These are phyloP conservation scores for Crotalus viridis DNA, from an alignment of 2,113 vertebrate species.

Conservation along the genomic window DNA sequence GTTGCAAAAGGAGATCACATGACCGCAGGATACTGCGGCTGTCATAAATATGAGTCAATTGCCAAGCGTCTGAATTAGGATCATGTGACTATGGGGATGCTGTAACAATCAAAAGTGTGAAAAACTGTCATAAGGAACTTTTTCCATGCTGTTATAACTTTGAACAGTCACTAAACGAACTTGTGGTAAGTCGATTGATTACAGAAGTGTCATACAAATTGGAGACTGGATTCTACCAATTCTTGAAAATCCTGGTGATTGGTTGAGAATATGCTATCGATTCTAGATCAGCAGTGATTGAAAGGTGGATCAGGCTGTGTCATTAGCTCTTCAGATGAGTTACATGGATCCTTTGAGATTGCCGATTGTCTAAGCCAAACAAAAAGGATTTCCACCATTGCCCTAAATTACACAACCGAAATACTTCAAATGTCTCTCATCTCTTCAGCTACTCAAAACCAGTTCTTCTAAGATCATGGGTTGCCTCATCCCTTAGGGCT, in stretches of 20 bases:
- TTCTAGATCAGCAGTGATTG: neutral
- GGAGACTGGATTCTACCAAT: neutral
- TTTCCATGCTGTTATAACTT: too few relatives aligned
- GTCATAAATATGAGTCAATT: neutral
- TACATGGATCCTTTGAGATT: neutral
- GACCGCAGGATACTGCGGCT: too few relatives aligned
- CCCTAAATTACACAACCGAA: neutral
- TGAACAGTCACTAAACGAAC: too few relatives aligned
- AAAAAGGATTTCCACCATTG: neutral
- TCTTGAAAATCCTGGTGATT: neutral
- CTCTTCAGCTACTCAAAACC: neutral
- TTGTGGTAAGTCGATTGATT: neutral
- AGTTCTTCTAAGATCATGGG: neutral
- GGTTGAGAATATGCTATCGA: neutral
- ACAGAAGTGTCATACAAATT: neutral
- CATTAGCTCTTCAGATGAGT: neutral
- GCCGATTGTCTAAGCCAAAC: neutral
- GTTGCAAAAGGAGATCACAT: neutral
- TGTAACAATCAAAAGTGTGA: too few relatives aligned
- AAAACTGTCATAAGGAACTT: neutral
- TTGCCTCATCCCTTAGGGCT: neutral
- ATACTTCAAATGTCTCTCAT: neutral
- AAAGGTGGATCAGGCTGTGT: neutral
- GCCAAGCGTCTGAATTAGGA: too few relatives aligned
- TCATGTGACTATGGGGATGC: too few relatives aligned